Evolutionary conservation across 2,888 invertebrate genomes (phyloP), one percentile per base, ranked within the genome.

Genomic region (Acleris cristana): DNA sequence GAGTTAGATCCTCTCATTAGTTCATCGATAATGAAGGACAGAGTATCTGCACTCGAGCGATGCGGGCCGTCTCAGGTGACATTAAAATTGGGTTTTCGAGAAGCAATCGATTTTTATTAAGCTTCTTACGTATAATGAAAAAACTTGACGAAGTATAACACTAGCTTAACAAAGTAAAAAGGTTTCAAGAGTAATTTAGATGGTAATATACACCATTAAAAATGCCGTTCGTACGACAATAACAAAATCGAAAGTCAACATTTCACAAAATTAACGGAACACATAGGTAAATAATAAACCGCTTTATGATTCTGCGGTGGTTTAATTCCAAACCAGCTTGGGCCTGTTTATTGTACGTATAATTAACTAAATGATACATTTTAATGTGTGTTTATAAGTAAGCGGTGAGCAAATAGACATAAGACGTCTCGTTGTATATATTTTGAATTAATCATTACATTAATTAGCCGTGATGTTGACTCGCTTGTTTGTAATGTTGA

Each of bases 381-480:
- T 51, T 21, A 62, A 54, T 57, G 48, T 62, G 44, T 26, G 45
- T 12, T 63, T 52, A 53, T 59, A 62, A 62, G 53, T 51, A 57
- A 16, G 48, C 59, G 56, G 49, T 45, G 34, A 40, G 78, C 82
- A 87, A 85, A 87, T 77, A 85, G 79, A 85, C 86, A 85, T 86
- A 84, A 84, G 83, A 82, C 81, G 82, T 81, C 79, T 86, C 86
- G 80, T 78, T 85, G 80, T 87, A 26, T 52, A 86, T 83, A 82
- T 85, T 90, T 88, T 85, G 81, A 85, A 88, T 87, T 85, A 86
- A 88, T 87, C 85, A 88, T 87, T 81, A 84, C 82, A 87, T 89
- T 90, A 90, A 92, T 92, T 90, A 91, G 87, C 85, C 78, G 78
- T 76, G 73, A 77, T 90, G 84, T 91, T 90, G 87, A 88, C 87